Percentiles rank a stretch among this genome's conserved stretches.
These are phyloP conservation scores for Megathymus violae DNA, from an alignment of 1,140 invertebrate species.

Conservation along the genomic window DNA sequence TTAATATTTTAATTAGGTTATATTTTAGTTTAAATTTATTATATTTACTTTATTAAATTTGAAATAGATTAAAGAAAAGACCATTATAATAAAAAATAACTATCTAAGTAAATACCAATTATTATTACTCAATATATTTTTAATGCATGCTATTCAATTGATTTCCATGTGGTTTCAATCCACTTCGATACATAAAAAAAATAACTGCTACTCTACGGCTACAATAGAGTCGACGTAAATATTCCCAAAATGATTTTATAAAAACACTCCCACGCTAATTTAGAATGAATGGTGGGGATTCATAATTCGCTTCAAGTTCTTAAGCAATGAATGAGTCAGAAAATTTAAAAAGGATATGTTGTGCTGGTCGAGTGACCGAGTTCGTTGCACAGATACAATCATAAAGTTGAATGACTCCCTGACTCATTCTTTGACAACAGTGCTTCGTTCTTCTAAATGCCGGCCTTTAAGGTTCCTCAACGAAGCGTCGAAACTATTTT, in stretches of 20 bases:
- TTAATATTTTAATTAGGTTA: no score
- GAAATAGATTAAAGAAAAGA: no score
- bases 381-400: slow-evolving; percentile 54
- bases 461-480: slow-evolving; percentile 29
- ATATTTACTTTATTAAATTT: no score
- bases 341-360: slow-evolving; percentile 68
- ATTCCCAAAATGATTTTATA: background rate
- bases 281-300: background rate
- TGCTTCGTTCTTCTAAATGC: slow-evolving; percentile 65
- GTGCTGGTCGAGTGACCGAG: slow-evolving; percentile 64
- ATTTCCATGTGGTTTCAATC: no score
- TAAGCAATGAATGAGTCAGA: slow-evolving; percentile 56
- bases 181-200: no score
- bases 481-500: background rate
- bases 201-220: no score
- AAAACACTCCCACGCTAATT: slow-evolving; percentile 8
- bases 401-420: slow-evolving; percentile 69
- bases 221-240: no score
- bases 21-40: no score
- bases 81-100: no score
- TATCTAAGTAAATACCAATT: no score
- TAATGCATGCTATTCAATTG: no score
- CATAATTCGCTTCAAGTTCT: slow-evolving; percentile 5
- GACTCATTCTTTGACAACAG: slow-evolving; percentile 68
- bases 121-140: no score